Base-by-base conservation (phyloP, 2,797 vertebrate genomes). In the Trachurus trachurus region DNA sequence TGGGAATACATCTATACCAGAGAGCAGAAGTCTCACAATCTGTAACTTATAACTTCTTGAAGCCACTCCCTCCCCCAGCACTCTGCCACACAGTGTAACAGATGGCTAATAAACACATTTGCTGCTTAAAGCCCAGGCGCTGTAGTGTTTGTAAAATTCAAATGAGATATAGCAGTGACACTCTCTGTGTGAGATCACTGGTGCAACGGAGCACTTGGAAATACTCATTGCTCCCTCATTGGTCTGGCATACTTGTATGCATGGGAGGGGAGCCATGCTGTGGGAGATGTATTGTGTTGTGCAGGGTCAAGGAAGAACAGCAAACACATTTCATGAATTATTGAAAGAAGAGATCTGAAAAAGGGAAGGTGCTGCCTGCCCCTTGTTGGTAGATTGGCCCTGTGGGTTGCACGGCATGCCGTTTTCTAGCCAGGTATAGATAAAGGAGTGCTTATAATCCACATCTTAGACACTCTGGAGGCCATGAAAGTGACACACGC, bases 21-120 rank as follows among this genome's bases (percentile, higher is more conserved):
- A 57, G 84, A 88, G 81, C 88, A 87, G 84, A 90, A 89, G 82
- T 77, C 83, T 74, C 82, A 58, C 83, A 87, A 77, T 85, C 85
- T 86, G 81, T 86, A 91, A 84, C 84, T 89, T 84, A 78, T 82
- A 89, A 90, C 91, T 89, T 92, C 76, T 77, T 82, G 34, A 80
- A 82, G 78, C 75, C 65, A 54, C 68, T 26, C 17, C 60, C 69
- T 73, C 29, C 70, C 49, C 67, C 17, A 72, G 84, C 71, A 80
- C 81, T 59, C 78, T 87, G 84, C 74, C 87, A 76, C 70, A 67
- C 71, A 64, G 66, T 39, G 78, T 72, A 92, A 81, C 93, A 93
- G 92, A 93, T 93, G 92, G 92, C 90, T 90, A 91, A 93, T 93
- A 92, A 93, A 94, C 93, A 93, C 90, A 87, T 93, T 89, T 88